Base-by-base conservation (phyloP, 2,113 vertebrate species). In the Myotis davidii region DNA sequence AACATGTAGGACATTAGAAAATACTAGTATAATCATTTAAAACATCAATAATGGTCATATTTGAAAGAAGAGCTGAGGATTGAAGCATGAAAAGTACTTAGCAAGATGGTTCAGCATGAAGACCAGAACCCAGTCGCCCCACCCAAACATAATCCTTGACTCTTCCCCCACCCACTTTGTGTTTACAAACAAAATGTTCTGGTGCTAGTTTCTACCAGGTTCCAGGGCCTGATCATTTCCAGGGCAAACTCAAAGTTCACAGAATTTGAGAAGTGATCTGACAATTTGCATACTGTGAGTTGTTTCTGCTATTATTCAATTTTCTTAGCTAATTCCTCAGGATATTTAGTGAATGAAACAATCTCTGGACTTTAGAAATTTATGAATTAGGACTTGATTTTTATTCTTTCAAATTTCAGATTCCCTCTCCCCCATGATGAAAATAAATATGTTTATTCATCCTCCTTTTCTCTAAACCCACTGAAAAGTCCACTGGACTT, bases 361-460 rank as follows among this genome's bases (percentile, higher is more conserved):
- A 89, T 83, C 16, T 50, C n/a, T 52, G 48, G 29, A 37, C 56
- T 84, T 85, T 45, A 90, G 39, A 29, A 85, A 52, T 77, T 78
- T 69, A 50, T 70, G 78, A 76, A 84, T 56, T 37, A 61, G 48
- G 13, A 61, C 9, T 52, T 79, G 74, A 56, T 8, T 88, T 85
- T 56, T 83, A 12, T 87, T 50, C 45, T 65, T 90, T 88, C 9
- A 52, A 81, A 54, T 73, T 56, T 61, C 42, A 61, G 16, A 7
- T 78, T 78, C 13, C 94, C 12, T 72, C 27, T 76, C 1, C 29
- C 54, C 2, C n/a, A 14, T 64, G 13, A 9, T 90, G 74, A 12
- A 88, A 72, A 8, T 81, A 16, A 23, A 16, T 25, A 72, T 42
- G 2, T 72, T 91, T 90, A 39, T 48, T 81, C 34, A 73, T 23